Base-by-base conservation (phyloP, 2,888 invertebrate species). In the Allolobophora icterica region DNA sequence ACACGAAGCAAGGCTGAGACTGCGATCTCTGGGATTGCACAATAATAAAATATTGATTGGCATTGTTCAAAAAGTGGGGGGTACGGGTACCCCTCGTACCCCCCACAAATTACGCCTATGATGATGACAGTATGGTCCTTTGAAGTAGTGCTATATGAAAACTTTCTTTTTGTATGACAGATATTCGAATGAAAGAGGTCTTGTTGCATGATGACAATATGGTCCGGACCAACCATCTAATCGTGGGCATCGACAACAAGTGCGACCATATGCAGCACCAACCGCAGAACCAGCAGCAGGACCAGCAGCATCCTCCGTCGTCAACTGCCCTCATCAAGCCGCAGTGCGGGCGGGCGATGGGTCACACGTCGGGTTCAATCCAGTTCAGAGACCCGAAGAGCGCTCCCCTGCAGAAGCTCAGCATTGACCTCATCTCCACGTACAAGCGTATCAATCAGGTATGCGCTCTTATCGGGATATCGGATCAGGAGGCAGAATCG, bases 391-490 rank as follows among this genome's bases (percentile, higher is more conserved):
- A 95, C 91, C 94, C 95, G 34, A 92, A 94, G 87, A 93, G 93
- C 15, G 95, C 95, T 3, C 99, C 99, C 90, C 97, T 99, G 94
- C 97, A 99, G 94, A 99, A 99, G 92, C 97, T 99, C 95, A 98
- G 98, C 96, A 99, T 99, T 95, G 99, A 99, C 96, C 97, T 99
- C 96, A 99, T 99, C 96, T 99, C 99, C 96, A 99, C 99, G 94
- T 99, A 99, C 97, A 99, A 99, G 96, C 98, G 98, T 96, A 99
- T 99, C 96, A 99, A 99, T 96, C 99, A 99, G 98, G 99, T 99
- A 96, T 93, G 94, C 92, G 30, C 21, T 84, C 30, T 52, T 45
- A 90, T 24, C 24, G 8, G 19, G 13, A 52, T 3, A 52, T 58
- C 30, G 5, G 24, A 58, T 58, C 58, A 30, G 58, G 30, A 1